Base-by-base conservation (phyloP, 2,888 invertebrate species). In the Euproctis similis region DNA sequence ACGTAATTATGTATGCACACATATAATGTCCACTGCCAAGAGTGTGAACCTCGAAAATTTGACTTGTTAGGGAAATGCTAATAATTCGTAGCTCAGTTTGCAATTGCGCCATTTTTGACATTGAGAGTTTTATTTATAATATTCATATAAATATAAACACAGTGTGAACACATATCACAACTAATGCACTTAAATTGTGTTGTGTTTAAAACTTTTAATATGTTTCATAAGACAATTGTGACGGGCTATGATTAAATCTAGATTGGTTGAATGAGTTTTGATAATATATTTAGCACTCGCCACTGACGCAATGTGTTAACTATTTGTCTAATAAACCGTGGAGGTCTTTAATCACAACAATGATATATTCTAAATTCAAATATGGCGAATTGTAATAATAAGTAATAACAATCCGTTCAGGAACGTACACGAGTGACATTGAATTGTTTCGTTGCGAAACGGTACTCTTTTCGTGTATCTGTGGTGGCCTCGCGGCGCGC, bases 371-470 rank as follows among this genome's bases (percentile, higher is more conserved):
- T 22, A 23, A 10, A 31, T 20, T 27, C 20, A 29, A 21, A 31
- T 31, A 36, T 34, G 32, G 34, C 21, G 18, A 34, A 38, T 26
- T 29, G 23, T 35, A 22, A 25, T 24, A 21, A 25, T 25, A 14
- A 23, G 23, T 35, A 22, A 25, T 24, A 21, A 25, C 28, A 14
- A 23, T 35, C 52, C 49, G 47, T 53, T 63, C 60, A 60, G 65
- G 59, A 58, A 46, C 60, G 59, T 58, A 69, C 57, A 55, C 4
- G 64, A 69, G 56, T 80, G 82, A 82, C 82, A 84, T 82, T 84
- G 84, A 78, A 78, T 51, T 57, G 52, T 27, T 75, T 70, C 66
- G 64, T 82, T 82, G 78, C 81, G 82, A 82, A 82, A 82, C 69
- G 62, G 62, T 73, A 72, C 69, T 75, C 72, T 82, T 81, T 82